Conservation (phyloP, 2,888 invertebrate species). For the Lepidochrysops patricia region DNA sequence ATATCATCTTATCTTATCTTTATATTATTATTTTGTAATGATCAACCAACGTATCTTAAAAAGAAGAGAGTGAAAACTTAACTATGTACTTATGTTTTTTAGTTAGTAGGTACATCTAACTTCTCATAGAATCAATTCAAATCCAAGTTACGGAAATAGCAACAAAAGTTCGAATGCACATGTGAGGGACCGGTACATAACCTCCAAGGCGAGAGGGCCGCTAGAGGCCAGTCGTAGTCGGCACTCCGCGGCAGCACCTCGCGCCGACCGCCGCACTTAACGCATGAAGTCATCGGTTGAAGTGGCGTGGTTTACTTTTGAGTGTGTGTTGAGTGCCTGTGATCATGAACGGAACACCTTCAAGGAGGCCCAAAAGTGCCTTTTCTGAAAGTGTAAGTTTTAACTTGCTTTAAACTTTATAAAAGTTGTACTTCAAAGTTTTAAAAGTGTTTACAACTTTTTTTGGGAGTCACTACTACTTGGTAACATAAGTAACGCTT, state of each 20-base stretch:
- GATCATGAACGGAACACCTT: constrained; percentile 67
- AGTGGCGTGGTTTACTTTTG: constrained; percentile 37
- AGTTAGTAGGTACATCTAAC: neutral
- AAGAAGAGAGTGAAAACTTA: neutral
- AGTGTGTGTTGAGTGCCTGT: constrained; percentile 58
- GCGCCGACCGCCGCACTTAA: constrained; percentile 45
- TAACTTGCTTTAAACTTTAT: neutral
- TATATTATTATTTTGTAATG: no score
- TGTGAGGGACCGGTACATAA: constrained; percentile 40
- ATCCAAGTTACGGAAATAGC: neutral
- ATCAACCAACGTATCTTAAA: no score
- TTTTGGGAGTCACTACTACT: no score
- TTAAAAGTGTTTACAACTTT: no score
- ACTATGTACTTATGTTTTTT: neutral
- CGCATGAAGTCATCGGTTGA: constrained; percentile 70
- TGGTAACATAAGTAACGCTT: neutral
- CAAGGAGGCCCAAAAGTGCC: constrained; percentile 64
- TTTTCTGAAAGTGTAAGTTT: constrained; percentile 64
- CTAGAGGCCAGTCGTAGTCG: constrained; percentile 18
- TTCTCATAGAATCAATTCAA: no score
- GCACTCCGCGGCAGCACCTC: constrained; percentile 42
- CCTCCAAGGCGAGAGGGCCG: constrained; percentile 43
- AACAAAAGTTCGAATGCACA: constrained; percentile 3
- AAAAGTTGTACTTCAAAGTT: no score
- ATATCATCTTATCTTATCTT: no score